Percentiles rank a stretch among this genome's conserved stretches.
phyloP scores from a whole-genome alignment of 1,140 invertebrate genomes.

The Platorchestia sp. region DNA sequence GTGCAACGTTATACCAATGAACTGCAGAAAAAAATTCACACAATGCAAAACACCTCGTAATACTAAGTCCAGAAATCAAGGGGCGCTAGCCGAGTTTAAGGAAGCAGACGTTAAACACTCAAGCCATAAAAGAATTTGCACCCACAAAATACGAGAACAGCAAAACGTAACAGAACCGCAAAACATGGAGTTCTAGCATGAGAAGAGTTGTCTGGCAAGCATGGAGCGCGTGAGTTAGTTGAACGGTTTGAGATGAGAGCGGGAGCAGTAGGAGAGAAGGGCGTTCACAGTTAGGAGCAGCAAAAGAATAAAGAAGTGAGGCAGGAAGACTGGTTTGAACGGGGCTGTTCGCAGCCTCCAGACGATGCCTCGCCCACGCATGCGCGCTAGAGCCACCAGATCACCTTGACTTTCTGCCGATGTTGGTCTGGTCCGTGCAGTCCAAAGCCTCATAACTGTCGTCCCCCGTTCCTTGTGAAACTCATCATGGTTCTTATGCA shows the following conservation, averaged over 20 bases:
- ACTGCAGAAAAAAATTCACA: no score
- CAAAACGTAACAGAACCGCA: no score
- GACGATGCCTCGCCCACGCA: conserved; percentile 47
- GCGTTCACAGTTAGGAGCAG: conserved; percentile 52
- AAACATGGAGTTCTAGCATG: no score
- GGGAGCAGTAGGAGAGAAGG: background rate
- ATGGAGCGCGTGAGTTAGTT: background rate
- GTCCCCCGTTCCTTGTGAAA: background rate
- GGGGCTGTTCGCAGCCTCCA: conserved; percentile 40
- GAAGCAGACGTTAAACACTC: no score
- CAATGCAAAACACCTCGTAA: no score
- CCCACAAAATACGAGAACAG: no score
- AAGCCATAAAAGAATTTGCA: no score
- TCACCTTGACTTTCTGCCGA: conserved; percentile 35
- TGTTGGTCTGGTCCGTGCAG: background rate
- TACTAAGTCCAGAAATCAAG: no score
- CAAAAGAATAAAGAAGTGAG: conserved; percentile 49
- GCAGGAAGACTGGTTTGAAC: conserved; percentile 45
- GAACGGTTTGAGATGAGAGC: background rate
- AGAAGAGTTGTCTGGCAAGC: no score
- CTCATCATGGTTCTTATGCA: background rate
- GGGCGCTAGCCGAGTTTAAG: no score
- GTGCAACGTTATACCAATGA: no score
- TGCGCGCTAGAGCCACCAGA: background rate
- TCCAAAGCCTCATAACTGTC: background rate